phyloP scores from a whole-genome alignment of 2,113 vertebrate genomes.

The Gopherus flavomarginatus region DNA sequence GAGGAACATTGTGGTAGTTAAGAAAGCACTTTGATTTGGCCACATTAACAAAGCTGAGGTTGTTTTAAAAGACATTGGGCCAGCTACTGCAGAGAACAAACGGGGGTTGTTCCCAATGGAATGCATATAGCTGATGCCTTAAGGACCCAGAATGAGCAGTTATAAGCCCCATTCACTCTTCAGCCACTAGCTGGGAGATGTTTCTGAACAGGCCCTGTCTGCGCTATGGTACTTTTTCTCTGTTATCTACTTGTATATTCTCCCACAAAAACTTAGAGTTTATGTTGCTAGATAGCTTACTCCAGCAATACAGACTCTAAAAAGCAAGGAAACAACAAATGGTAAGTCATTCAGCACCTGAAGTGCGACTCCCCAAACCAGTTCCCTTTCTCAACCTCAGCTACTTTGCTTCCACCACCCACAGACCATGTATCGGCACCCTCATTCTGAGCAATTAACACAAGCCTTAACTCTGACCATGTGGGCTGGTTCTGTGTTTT shows the following conservation, averaged over 20 bases:
- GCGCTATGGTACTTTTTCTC: neutral
- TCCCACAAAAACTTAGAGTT: neutral
- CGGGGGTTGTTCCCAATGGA: neutral
- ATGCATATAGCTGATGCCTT: neutral
- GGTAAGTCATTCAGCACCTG: neutral
- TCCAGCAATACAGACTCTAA: neutral
- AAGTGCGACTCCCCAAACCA: constrained; percentile 35
- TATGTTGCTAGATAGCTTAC: neutral
- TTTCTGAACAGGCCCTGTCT: neutral
- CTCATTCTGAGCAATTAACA: constrained; percentile 62
- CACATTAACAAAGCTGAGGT: neutral
- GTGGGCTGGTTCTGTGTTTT: neutral
- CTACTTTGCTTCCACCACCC: constrained; percentile 13
- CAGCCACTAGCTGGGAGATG: neutral
- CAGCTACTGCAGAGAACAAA: neutral
- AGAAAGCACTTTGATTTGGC: constrained; percentile 1
- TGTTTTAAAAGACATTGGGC: neutral
- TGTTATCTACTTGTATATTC: neutral
- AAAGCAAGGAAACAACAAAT: neutral
- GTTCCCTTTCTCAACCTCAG: neutral
- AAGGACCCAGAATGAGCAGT: neutral
- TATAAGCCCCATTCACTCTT: neutral
- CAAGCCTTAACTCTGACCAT: constrained; percentile 38
- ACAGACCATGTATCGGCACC: constrained; percentile 32
- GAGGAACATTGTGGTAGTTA: neutral